Base-by-base conservation (phyloP, 2,797 vertebrate genomes). In the Xyrichtys novacula region DNA sequence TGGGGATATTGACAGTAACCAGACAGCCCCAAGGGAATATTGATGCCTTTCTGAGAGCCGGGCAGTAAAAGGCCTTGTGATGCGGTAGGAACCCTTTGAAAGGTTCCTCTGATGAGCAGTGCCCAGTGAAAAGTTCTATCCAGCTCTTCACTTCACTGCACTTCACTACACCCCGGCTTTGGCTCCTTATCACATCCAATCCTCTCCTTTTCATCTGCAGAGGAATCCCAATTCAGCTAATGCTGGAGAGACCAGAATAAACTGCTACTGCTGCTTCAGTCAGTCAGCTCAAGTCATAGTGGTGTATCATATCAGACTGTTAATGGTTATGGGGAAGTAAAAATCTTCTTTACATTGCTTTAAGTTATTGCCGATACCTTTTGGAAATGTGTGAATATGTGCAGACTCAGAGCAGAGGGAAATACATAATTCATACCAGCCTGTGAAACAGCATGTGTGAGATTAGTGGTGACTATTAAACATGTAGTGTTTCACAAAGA, bases 21-120 rank as follows among this genome's bases (percentile, higher is more conserved):
- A 86, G 76, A 70, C 75, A 74, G 65, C 73, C 83, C 58, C 26
- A 12, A n/a, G 79, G 76, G 83, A 83, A 80, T 80, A 86, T 80
- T 76, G 83, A 88, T 88, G 74, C 74, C 53, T 84, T 58, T 85
- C 47, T 55, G 46, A 43, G 76, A 82, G 68, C 75, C 54, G 71
- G 66, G 73, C 67, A 71, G 64, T 83, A 77, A 83, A 85, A 79
- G 68, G 85, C 56, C 71, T 66, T 81, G 78, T 69, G 66, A 84
- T 80, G 67, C 73, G 67, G 75, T 76, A 29, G 58, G 74, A 65
- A 55, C 40, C 70, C 75, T 85, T 85, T 86, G 82, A 91, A 89
- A 84, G 56, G 68, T 70, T 82, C 77, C 77, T 86, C 67, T 81
- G 88, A 88, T 88, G 85, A 86, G 57, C 63, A 84, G 57, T 61